Evolutionary conservation across 2,888 invertebrate species (phyloP).

Genomic region (Parthenolecanium corni): DNA sequence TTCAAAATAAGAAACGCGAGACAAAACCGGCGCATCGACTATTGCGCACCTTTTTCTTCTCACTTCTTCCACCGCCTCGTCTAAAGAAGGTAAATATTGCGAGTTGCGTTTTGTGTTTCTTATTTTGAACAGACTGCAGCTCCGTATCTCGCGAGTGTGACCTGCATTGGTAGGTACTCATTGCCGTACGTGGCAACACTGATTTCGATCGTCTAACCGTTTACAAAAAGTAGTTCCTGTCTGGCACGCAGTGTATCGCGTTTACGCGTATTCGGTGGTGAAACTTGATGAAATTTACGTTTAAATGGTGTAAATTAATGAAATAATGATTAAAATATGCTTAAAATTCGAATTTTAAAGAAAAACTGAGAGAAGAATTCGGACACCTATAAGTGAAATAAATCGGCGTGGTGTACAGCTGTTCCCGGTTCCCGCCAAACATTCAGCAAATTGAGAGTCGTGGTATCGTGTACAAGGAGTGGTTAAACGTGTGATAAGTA

Average conservation of each 20-base stretch:
- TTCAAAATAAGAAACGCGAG: no score
- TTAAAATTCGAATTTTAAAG: neutral
- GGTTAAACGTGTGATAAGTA: conserved; percentile 23
- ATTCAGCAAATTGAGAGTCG: conserved; percentile 21
- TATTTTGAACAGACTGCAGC: neutral
- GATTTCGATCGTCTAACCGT: neutral
- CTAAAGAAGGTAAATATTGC: no score
- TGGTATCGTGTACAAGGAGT: conserved; percentile 22
- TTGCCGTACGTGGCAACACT: neutral
- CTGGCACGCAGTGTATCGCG: neutral
- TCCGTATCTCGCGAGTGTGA: neutral
- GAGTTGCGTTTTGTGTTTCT: no score
- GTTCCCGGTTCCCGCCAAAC: conserved; percentile 30
- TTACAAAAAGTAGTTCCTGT: conserved; percentile 17
- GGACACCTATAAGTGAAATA: neutral
- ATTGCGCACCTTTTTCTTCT: no score
- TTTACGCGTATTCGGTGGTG: neutral
- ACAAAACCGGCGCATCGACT: no score
- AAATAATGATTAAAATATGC: neutral
- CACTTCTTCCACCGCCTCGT: no score
- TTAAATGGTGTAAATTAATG: neutral
- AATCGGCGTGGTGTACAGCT: conserved; percentile 27
- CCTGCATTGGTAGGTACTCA: neutral
- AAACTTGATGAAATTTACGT: neutral
- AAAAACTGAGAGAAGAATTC: neutral